Percentiles rank a stretch among this genome's conserved stretches.
phyloP scores from a whole-genome alignment of 1,140 invertebrate genomes.

The Dryas iulia region DNA sequence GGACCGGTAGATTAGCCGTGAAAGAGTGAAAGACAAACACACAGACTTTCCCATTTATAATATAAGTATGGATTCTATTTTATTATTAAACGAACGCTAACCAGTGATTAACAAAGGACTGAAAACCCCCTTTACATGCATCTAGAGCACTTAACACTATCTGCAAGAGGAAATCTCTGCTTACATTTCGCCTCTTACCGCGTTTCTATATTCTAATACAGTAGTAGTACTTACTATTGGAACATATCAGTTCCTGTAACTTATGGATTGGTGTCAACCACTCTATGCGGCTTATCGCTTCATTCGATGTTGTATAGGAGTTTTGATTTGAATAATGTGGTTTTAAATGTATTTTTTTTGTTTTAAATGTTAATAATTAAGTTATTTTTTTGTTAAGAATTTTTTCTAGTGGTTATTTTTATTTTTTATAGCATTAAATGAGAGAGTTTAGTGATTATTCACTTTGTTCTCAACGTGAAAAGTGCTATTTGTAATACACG shows the following conservation, averaged over 20 bases:
- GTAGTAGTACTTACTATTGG: background rate
- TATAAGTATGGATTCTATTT: no score
- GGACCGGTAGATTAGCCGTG: no score
- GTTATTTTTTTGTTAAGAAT: no score
- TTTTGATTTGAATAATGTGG: slow-evolving; percentile 5
- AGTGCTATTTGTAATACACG: no score
- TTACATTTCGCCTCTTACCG: slow-evolving; percentile 5
- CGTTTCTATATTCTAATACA: background rate
- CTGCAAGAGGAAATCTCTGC: slow-evolving; percentile 13
- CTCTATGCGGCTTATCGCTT: slow-evolving; percentile 23
- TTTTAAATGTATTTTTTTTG: background rate
- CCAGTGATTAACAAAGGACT: background rate
- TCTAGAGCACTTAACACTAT: slow-evolving; percentile 5
- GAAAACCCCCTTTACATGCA: background rate
- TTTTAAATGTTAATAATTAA: no score
- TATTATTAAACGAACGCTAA: background rate
- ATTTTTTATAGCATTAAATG: no score
- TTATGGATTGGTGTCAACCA: slow-evolving; percentile 30
- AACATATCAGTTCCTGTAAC: slow-evolving; percentile 22
- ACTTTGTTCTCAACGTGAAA: no score
- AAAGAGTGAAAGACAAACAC: no score
- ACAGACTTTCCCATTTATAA: no score
- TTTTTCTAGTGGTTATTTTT: no score
- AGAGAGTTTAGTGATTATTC: no score
- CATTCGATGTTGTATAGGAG: slow-evolving; percentile 10